phyloP scores from a whole-genome alignment of 2,113 vertebrate species.

The Arizona elegans region DNA sequence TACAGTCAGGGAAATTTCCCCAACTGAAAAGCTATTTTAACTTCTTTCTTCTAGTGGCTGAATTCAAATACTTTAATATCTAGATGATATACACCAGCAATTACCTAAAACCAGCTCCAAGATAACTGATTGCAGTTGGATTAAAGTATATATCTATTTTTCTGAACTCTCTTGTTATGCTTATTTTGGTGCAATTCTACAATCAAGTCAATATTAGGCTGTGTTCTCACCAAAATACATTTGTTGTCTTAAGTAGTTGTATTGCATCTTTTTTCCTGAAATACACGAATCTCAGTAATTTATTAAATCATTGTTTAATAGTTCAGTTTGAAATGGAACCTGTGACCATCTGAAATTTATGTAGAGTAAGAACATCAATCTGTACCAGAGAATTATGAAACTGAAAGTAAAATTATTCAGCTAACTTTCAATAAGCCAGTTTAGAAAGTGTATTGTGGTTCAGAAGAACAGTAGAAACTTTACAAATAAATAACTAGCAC shows the following conservation, averaged over 20 bases:
- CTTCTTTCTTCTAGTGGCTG: neutral
- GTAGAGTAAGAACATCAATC: neutral
- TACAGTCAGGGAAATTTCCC: neutral
- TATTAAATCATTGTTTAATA: neutral
- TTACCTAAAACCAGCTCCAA: neutral
- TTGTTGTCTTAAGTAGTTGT: conserved; percentile 59
- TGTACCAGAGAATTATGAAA: neutral
- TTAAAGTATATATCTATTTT: neutral
- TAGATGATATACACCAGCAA: neutral
- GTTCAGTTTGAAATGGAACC: neutral
- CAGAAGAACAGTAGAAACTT: neutral
- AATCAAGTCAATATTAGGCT: neutral
- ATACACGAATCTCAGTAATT: neutral
- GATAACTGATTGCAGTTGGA: too few relatives aligned
- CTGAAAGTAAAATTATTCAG: neutral
- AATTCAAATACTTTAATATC: neutral
- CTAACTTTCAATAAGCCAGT: neutral
- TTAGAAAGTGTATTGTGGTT: neutral
- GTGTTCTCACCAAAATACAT: conserved; percentile 46
- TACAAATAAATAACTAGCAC: neutral
- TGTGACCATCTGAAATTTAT: neutral
- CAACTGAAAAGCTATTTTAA: neutral
- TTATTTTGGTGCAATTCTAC: neutral
- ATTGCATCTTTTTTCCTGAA: neutral
- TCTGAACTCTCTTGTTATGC: neutral